A percentile compares a stretch with the other conserved stretches of the same genome.
Conservation (phyloP, 2,888 invertebrate species). For the Mythimna lalbum region DNA sequence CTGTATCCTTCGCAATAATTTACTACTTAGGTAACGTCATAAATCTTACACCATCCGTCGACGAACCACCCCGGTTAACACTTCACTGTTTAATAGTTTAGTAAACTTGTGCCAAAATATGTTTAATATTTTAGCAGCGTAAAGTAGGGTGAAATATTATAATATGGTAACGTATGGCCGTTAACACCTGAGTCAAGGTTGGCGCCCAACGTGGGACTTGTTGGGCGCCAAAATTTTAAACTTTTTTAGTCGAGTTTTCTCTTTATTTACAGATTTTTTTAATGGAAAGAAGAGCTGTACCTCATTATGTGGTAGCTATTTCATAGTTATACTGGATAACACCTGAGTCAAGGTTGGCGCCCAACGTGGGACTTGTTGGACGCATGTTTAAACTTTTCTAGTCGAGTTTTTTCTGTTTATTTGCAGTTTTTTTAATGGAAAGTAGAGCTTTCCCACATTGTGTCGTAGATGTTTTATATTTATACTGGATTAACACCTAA, state of each 20-base stretch:
- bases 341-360: too few relatives aligned
- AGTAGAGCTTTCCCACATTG: background rate
- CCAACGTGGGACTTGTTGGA: too few relatives aligned
- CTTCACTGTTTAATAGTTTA: slow-evolving; percentile 34
- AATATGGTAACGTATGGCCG: slow-evolving; percentile 21
- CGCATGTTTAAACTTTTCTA: too few relatives aligned
- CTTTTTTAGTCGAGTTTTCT: background rate
- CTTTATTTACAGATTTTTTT: background rate
- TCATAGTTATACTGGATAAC: too few relatives aligned
- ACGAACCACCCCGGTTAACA: slow-evolving; percentile 32
- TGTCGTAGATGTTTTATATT: background rate
- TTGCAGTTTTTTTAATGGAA: background rate
- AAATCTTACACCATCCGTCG: slow-evolving; percentile 14
- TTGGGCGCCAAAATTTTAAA: background rate
- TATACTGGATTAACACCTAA: background rate
- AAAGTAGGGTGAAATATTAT: slow-evolving; percentile 29
- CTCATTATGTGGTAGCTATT: too few relatives aligned
- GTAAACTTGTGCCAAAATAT: slow-evolving; percentile 35
- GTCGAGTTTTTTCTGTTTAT: too few relatives aligned
- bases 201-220: slow-evolving; percentile 10
- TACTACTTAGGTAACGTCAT: slow-evolving; percentile 4
- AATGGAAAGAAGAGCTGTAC: too few relatives aligned
- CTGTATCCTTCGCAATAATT: background rate
- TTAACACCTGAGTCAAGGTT: slow-evolving; percentile 18
- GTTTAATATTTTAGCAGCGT: slow-evolving; percentile 56